Conservation (phyloP, 2,888 invertebrate genomes). For the Escarpia spicata region DNA sequence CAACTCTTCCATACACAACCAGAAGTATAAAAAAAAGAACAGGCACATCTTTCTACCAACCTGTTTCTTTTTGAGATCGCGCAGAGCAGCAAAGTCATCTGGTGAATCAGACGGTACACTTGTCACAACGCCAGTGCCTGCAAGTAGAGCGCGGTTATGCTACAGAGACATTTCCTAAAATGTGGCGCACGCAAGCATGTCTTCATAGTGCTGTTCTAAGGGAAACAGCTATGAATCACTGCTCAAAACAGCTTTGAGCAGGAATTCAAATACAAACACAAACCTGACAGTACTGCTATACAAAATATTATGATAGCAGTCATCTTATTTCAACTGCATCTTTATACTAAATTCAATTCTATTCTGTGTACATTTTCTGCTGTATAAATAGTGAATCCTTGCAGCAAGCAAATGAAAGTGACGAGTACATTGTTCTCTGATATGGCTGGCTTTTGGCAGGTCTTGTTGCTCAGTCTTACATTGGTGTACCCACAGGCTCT, state of each 20-base stretch:
- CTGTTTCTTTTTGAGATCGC: constrained; percentile 91
- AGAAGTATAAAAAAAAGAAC: neutral
- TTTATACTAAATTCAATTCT: too few species aligned
- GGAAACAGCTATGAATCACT: too few species aligned
- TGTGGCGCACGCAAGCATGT: neutral
- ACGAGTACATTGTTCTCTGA: constrained; percentile 71
- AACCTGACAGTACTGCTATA: too few species aligned
- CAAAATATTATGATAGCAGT: too few species aligned
- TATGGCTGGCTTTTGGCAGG: neutral
- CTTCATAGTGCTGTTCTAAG: too few species aligned
- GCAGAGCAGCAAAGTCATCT: constrained; percentile 95
- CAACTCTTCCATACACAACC: too few species aligned
- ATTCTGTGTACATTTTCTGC: too few species aligned
- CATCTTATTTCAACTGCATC: too few species aligned
- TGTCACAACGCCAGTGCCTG: constrained; percentile 93
- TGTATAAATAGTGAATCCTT: too few species aligned
- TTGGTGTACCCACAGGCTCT: neutral
- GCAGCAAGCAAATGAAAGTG: too few species aligned
- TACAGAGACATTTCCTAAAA: neutral
- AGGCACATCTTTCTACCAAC: constrained; percentile 40
- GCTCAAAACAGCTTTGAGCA: neutral
- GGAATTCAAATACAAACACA: neutral
- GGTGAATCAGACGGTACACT: constrained; percentile 99
- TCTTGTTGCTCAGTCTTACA: neutral
- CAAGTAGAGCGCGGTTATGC: neutral